Base-by-base conservation (phyloP, 2,113 vertebrate genomes). In the Naja naja region DNA sequence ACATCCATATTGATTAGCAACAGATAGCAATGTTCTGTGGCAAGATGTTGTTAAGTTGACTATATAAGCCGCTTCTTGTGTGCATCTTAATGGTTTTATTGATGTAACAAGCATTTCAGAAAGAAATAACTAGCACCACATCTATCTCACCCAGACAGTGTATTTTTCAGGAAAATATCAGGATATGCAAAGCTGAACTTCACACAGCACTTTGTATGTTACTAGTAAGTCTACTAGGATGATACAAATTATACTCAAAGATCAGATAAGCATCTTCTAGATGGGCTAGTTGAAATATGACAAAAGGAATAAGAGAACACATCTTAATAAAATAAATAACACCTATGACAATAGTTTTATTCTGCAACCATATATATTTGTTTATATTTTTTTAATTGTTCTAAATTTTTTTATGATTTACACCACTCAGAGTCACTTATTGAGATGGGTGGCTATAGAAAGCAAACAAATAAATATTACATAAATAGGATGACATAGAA, bases 231-330 rank as follows among this genome's bases (percentile, higher is more conserved):
- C 74, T 16, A 96, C 94, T 95, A 94, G 96, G 96, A 94, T 85
- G 95, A 91, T 64, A 89, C 95, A 93, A 93, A 43, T 43, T 90
- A 94, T 43, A 93, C 92, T 43, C 94, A 8, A 9, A 30, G 93
- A 94, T 96, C 18, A 96, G 94, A 95, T 87, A 94, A 94, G 92
- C 93, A 93, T 93, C 55, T 11, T 60, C 92, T 94, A 88, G 93
- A 95, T 94, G 93, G 64, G 5, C 9, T 91, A 23, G 0, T 90
- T 69, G 92, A 96, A 87, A 45, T 45, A 43, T 4, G 0, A 43
- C 90, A 94, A 91, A 88, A 45, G 88, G 30, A n/a, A 89, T 56
- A 34, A 43, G 93, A 95, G 93, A 93, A 93, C 95, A 89, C 90
- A 86, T 95, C 30, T 18, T 16, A 34, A 34, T 69, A 34, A 34